Evolutionary conservation across 2,888 invertebrate genomes (phyloP).

Genomic region (Pyrgus malvae): DNA sequence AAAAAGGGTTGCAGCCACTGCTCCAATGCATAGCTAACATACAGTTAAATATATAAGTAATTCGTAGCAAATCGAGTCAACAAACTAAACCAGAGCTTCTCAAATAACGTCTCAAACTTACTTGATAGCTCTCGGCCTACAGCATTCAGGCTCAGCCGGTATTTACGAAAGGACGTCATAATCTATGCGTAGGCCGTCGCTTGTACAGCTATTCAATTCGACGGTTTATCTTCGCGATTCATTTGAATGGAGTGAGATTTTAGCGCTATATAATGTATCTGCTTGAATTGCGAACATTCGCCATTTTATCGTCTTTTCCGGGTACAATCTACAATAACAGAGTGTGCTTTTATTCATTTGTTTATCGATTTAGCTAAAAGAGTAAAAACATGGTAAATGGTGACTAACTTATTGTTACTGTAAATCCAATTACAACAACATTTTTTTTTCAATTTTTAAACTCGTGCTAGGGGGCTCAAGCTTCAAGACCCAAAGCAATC

Average conservation of each 20-base stretch:
- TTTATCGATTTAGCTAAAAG: too few species aligned
- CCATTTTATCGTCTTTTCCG: constrained; percentile 7
- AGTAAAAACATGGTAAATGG: too few species aligned
- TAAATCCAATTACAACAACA: too few species aligned
- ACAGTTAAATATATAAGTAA: too few species aligned
- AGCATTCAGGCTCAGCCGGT: constrained; percentile 60
- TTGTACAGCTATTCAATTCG: constrained; percentile 18
- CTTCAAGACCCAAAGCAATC: too few species aligned
- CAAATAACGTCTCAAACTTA: not conserved
- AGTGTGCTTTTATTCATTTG: too few species aligned
- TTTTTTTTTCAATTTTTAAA: too few species aligned
- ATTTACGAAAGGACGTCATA: constrained; percentile 61
- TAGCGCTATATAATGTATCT: constrained; percentile 14
- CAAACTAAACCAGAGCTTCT: not conserved
- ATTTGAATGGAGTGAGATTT: constrained; percentile 23
- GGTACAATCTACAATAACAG: not conserved
- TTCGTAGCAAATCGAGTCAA: too few species aligned
- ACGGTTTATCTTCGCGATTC: constrained; percentile 16
- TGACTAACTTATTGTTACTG: too few species aligned
- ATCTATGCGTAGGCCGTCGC: constrained; percentile 40
- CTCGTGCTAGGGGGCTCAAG: too few species aligned
- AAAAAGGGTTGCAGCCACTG: too few species aligned
- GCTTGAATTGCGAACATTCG: constrained; percentile 7
- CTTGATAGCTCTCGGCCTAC: not conserved
- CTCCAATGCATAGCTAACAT: too few species aligned